A percentile compares a stretch with the other conserved stretches of the same genome.
phyloP scores from a whole-genome alignment of 2,797 vertebrate species.

The Karalla daura region DNA sequence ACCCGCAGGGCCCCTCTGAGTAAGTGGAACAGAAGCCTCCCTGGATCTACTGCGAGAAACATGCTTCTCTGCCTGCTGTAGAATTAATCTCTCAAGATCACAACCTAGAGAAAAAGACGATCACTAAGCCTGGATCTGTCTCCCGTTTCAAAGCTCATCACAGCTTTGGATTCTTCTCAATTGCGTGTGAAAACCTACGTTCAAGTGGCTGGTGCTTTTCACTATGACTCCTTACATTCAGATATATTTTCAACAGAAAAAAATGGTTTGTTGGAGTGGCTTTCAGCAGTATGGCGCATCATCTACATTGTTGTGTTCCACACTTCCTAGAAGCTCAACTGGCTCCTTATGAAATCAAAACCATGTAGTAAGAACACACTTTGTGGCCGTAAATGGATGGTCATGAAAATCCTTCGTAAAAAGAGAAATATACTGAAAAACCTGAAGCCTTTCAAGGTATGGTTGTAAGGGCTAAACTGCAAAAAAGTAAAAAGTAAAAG shows the following conservation, averaged over 20 bases:
- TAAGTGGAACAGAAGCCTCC: slow-evolving; percentile 55
- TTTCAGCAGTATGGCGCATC: slow-evolving; percentile 27
- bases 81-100: slow-evolving; percentile 53
- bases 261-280: slow-evolving; percentile 1
- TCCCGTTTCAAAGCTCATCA: slow-evolving; percentile 33
- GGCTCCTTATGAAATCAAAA: neutral
- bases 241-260: too few species aligned
- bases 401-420: slow-evolving; percentile 1
- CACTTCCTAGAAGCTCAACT: slow-evolving; percentile 28
- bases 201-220: neutral
- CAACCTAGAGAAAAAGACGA: slow-evolving; percentile 35
- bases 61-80: slow-evolving; percentile 28
- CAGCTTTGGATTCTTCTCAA: slow-evolving; percentile 3
- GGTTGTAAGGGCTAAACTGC: slow-evolving; percentile 12
- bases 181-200: neutral
- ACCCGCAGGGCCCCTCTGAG: slow-evolving; percentile 44
- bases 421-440: neutral
- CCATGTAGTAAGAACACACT: neutral
- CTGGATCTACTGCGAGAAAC: slow-evolving; percentile 47
- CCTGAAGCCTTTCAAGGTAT: neutral
- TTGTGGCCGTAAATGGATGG: neutral
- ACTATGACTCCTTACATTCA: slow-evolving; percentile 33
- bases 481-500: neutral
- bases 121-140: slow-evolving; percentile 28
- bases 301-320: slow-evolving; percentile 63